Percentiles rank a stretch among this genome's conserved stretches.
Conservation (phyloP, 1,140 invertebrate genomes). For the Hycleus phaleratus region DNA sequence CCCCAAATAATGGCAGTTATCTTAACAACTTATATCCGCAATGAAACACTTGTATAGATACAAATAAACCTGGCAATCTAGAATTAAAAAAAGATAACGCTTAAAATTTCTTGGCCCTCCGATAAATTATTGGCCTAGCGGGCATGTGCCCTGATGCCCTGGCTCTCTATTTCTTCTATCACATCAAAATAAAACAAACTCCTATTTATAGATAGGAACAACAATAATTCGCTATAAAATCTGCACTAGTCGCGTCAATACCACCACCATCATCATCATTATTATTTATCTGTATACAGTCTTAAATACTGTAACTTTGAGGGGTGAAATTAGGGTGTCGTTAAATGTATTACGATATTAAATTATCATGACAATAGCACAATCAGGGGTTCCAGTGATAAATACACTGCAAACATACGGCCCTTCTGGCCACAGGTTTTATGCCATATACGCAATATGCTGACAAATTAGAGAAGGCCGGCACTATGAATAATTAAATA, state of each 20-base stretch:
- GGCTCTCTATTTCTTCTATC: no score
- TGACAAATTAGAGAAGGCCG: constrained; percentile 34
- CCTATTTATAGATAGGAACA: no score
- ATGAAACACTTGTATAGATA: no score
- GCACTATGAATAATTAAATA: constrained; percentile 39
- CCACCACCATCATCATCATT: constrained; percentile 7
- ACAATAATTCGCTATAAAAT: constrained; percentile 6
- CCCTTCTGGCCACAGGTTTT: constrained; percentile 41
- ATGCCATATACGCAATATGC: constrained; percentile 37
- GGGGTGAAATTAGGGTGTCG: constrained; percentile 41
- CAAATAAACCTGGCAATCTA: no score
- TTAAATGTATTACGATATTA: constrained; percentile 44
- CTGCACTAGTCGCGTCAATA: not conserved
- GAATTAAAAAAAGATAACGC: no score
- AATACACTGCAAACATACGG: constrained; percentile 42
- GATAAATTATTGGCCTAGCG: no score
- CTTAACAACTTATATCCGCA: no score
- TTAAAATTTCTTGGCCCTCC: no score
- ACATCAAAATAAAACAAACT: no score
- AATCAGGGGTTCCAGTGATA: constrained; percentile 39
- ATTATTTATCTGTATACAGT: not conserved
- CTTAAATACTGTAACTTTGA: constrained; percentile 14
- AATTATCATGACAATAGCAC: constrained; percentile 43
- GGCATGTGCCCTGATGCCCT: no score
- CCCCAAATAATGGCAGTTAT: no score